These are phyloP conservation scores for Cherax destructor DNA, from an alignment of 1,140 invertebrate species.

Conservation along the genomic window DNA sequence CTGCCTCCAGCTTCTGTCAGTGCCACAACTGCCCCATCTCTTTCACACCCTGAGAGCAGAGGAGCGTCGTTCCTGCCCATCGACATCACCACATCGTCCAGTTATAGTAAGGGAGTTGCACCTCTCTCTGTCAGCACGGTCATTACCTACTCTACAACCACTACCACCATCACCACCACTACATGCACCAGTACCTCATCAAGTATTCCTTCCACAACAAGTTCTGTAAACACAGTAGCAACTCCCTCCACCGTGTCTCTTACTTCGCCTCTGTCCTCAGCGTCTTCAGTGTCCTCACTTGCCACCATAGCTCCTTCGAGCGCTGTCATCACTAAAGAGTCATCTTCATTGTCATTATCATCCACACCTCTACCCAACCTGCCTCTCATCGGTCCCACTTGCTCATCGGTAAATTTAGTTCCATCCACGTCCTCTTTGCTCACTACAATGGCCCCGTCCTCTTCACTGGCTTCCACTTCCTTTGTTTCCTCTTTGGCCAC, in stretches of 20 bases:
- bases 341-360: no score
- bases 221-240: neutral
- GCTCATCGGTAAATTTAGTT: neutral
- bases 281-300: neutral
- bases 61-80: neutral
- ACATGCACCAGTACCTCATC: constrained; percentile 27
- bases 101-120: neutral
- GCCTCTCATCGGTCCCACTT: neutral
- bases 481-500: neutral
- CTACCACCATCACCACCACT: constrained; percentile 15
- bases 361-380: constrained; percentile 1
- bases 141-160: constrained; percentile 1
- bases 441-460: constrained; percentile 7
- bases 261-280: neutral
- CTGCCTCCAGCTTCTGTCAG: constrained; percentile 12
- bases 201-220: constrained; percentile 26
- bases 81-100: neutral
- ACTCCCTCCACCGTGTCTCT: constrained; percentile 40
- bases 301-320: neutral
- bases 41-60: no score
- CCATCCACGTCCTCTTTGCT: neutral
- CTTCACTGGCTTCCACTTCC: neutral
- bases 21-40: neutral
- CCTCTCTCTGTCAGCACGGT: neutral
- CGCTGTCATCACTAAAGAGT: neutral